phyloP scores from a whole-genome alignment of 2,888 invertebrate species.

The Acleris laterana region DNA sequence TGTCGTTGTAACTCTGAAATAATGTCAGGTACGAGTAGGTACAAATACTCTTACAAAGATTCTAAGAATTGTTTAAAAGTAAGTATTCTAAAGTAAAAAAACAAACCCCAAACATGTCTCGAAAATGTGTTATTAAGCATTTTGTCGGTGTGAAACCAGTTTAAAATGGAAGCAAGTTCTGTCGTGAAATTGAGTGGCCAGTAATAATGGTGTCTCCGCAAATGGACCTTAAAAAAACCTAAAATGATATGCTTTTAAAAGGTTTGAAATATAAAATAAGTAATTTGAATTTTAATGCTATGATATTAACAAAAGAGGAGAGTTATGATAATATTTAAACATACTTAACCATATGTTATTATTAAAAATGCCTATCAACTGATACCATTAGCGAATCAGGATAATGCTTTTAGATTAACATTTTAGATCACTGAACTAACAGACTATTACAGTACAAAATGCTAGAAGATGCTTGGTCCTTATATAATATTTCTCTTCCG shows the following conservation, averaged over 20 bases:
- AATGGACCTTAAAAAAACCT: slow-evolving; percentile 12
- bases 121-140: slow-evolving; percentile 27
- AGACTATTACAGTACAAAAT: background rate
- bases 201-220: slow-evolving; percentile 22
- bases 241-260: slow-evolving; percentile 18
- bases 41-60: slow-evolving; percentile 9
- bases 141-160: slow-evolving; percentile 22
- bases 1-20: slow-evolving; percentile 1
- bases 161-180: slow-evolving; percentile 21
- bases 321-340: background rate
- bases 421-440: background rate
- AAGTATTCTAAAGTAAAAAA: slow-evolving; percentile 25
- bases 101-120: slow-evolving; percentile 7
- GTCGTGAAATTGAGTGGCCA: slow-evolving; percentile 18
- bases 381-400: background rate
- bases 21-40: background rate
- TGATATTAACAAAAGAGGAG: background rate
- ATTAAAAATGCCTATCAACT: background rate
- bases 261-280: slow-evolving; percentile 2
- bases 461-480: too few relatives aligned
- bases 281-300: background rate
- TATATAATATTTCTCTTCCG: too few relatives aligned
- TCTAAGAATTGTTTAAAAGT: slow-evolving; percentile 10
- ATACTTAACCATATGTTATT: background rate
- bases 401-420: background rate